Evolutionary conservation across 2,888 invertebrate genomes (phyloP).

Genomic region (Euplagia quadripunctaria): DNA sequence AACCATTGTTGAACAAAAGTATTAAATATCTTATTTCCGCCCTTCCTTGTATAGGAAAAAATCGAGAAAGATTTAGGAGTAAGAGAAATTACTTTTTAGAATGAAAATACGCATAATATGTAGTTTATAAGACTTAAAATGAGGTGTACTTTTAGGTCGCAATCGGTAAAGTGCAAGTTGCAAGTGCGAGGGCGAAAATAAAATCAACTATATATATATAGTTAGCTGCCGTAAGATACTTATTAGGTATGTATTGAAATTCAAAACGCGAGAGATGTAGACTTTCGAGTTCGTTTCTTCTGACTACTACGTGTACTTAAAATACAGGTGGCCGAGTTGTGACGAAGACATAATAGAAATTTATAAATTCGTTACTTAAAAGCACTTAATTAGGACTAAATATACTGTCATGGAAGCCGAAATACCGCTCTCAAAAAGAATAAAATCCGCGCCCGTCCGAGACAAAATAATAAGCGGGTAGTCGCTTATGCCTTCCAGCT

Average conservation of each 20-base stretch:
- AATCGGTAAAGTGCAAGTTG: background rate
- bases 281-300: background rate
- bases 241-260: background rate
- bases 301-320: background rate
- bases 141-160: background rate
- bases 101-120: too few relatives aligned
- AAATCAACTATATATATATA: background rate
- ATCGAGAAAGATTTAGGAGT: background rate
- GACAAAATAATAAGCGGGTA: slow-evolving; percentile 37
- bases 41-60: background rate
- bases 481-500: slow-evolving; percentile 42
- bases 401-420: background rate
- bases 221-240: background rate
- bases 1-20: background rate
- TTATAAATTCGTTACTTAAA: background rate
- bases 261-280: background rate
- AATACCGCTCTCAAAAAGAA: background rate
- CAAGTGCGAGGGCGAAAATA: too few relatives aligned
- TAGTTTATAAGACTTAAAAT: background rate
- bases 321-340: background rate
- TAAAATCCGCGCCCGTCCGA: background rate
- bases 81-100: too few relatives aligned
- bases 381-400: background rate
- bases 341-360: background rate
- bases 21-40: background rate